Percentiles rank a stretch among this genome's conserved stretches.
Evolutionary conservation across 2,797 vertebrate species (phyloP).

Genomic region (Catamblyrhynchus diadema): DNA sequence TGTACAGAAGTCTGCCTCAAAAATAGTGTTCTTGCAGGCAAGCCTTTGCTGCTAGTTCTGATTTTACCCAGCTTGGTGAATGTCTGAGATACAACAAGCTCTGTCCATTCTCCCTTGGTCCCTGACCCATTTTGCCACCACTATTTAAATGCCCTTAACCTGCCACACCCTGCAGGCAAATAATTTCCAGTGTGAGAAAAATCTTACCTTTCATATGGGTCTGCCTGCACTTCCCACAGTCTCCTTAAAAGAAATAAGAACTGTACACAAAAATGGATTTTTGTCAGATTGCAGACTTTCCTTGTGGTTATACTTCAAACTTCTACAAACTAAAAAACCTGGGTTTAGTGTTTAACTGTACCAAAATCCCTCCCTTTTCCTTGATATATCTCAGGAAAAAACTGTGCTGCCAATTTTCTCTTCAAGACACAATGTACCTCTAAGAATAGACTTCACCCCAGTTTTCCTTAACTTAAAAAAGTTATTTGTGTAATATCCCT

Average conservation of each 20-base stretch:
- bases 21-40: background rate
- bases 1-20: background rate
- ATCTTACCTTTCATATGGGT: background rate
- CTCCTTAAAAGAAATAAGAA: background rate
- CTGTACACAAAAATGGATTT: background rate
- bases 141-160: background rate
- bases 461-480: background rate
- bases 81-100: background rate
- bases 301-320: background rate
- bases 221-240: background rate
- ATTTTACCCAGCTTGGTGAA: background rate
- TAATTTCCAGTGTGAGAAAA: background rate
- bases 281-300: background rate
- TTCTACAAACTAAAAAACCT: background rate
- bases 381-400: conserved; percentile 11
- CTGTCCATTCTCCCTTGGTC: background rate
- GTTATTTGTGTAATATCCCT: background rate
- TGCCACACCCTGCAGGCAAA: background rate
- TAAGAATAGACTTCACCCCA: conserved; percentile 1
- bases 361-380: background rate
- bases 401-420: background rate
- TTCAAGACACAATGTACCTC: conserved; percentile 9
- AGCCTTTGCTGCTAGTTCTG: background rate
- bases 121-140: background rate
- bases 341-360: background rate